Evolutionary conservation across 2,113 vertebrate genomes (phyloP), one percentile per base, ranked within the genome.

Genomic region (Aspiorhynchus laticeps): DNA sequence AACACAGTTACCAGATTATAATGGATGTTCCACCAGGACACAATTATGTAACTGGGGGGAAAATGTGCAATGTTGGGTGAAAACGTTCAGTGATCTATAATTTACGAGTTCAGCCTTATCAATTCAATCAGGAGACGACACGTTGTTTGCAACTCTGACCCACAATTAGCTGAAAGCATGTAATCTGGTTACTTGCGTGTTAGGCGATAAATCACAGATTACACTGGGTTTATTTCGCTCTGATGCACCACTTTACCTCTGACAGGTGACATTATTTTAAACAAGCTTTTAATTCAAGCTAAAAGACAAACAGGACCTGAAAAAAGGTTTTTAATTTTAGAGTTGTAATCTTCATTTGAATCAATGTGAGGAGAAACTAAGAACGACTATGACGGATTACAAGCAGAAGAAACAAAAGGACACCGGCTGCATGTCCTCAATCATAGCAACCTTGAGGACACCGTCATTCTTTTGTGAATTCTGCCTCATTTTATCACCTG

Each of bases 151-250:
- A 75, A 38, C 48, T 84, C 41, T 75, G 71, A 83, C 41, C 38
- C 56, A 75, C 65, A 83, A 88, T 88, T 80, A 83, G 73, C 79
- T 31, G 38, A 69, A 38, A 88, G 78, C 46, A 77, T 82, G 71
- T 71, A 82, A 79, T 86, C 88, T 65, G 48, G 48, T 80, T 86
- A 61, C 38, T 36, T 56, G 69, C 61, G 0, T 33, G 26, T 26
- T 46, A 43, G 36, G 51, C 15, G 14, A 81, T 51, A 76, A 61
- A 36, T 77, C 76, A 67, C 7, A 48, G 24, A 10, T 85, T 28
- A 53, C 41, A 71, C 33, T 7, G n/a, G 56, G 74, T 78, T 56
- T 71, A 38, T 80, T 24, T 65, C 31, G 11, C 28, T 38, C 21
- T n/a, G 7, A 33, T 77, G 48, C 14, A 56, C 59, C 21, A 21